Conservation (phyloP, 2,888 invertebrate genomes). For the Horisme vitalbata region DNA sequence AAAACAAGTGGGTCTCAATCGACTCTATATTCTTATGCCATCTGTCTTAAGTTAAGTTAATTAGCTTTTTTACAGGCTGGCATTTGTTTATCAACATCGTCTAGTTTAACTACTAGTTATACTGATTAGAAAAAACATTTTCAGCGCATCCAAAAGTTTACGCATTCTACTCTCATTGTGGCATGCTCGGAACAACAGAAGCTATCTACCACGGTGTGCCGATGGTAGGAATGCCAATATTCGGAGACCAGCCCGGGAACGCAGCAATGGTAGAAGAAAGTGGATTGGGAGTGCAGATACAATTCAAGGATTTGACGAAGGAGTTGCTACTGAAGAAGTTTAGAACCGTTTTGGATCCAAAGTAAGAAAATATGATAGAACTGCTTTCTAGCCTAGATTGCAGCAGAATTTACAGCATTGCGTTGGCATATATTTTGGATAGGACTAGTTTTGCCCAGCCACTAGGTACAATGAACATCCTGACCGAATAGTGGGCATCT, state of each 20-base stretch:
- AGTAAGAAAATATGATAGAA: conserved; percentile 50
- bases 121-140: conserved; percentile 21
- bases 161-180: conserved; percentile 83
- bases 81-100: too few species aligned
- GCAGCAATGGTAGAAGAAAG: conserved; percentile 77
- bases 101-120: too few species aligned
- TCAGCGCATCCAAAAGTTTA: conserved; percentile 54
- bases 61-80: too few species aligned
- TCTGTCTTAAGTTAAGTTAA: too few species aligned
- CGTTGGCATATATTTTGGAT: too few species aligned
- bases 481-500: too few species aligned
- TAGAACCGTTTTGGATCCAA: conserved; percentile 70
- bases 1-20: too few species aligned
- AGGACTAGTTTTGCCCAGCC: too few species aligned
- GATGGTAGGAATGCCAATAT: conserved; percentile 82
- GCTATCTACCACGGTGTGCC: conserved; percentile 83
- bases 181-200: conserved; percentile 81
- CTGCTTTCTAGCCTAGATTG: too few species aligned
- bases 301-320: conserved; percentile 71
- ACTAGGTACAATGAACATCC: too few species aligned
- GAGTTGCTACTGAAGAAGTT: conserved; percentile 72
- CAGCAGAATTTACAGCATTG: too few species aligned
- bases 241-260: conserved; percentile 83
- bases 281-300: conserved; percentile 73
- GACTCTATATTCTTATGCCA: too few species aligned